Base-by-base conservation (phyloP, 2,113 vertebrate genomes). In the Mesitornis unicolor region DNA sequence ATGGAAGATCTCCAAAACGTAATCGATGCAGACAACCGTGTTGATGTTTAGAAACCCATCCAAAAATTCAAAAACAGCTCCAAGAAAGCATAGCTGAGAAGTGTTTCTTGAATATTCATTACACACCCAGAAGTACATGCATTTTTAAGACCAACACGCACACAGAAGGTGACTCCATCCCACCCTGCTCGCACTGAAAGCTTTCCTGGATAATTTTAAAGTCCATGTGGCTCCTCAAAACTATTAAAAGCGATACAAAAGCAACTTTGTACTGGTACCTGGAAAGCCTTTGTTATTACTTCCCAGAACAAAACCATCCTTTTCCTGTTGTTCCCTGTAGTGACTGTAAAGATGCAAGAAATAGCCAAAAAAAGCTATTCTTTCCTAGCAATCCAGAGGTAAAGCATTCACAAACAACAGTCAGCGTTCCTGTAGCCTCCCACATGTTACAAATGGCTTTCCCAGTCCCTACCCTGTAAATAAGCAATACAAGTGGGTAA, bases 21-120 rank as follows among this genome's bases (percentile, higher is more conserved):
- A 94, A 95, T 24, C 45, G 91, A 85, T 80, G 84, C 84, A 92
- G 90, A 79, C 85, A 91, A 60, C 64, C 42, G 3, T 70, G 85
- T 3, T 69, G 93, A 60, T 65, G 81, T 51, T 82, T 45, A 91
- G 84, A 94, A 94, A 95, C 51, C 60, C 50, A 76, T 42, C 78
- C 95, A 83, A 53, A 81, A 89, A 75, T 28, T 59, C 57, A 83
- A 76, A 94, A 94, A 74, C 87, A 85, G 84, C 78, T 77, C 78
- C 75, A 91, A 63, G 38, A 63, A 83, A 83, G 76, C 1, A 0
- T 1, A 38, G 78, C 63, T 83, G 42, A 6, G 18, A 15, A 51
- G 28, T 1, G 3, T 16, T 74, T 50, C 84, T 61, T 77, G 64
- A 95, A 86, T 74, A 86, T 38, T 84, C 38, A n/a, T 74, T 38